phyloP scores from a whole-genome alignment of 2,797 vertebrate species.

The Microtus agrestis region DNA sequence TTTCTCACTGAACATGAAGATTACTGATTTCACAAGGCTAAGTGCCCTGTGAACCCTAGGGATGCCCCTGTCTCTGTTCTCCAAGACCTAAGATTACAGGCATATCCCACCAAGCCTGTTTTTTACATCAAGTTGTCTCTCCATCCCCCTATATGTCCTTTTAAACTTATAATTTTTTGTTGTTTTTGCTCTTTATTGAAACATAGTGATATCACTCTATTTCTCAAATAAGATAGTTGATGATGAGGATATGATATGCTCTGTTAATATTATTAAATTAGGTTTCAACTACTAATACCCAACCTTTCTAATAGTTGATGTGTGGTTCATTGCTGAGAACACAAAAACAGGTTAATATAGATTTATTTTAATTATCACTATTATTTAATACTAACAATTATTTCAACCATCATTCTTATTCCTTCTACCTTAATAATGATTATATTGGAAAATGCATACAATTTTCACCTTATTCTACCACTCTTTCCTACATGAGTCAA shows the following conservation, averaged over 20 bases:
- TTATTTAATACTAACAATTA: constrained; percentile 1
- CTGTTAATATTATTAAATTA: constrained; percentile 15
- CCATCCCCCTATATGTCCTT: neutral
- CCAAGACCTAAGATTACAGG: neutral
- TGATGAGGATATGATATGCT: neutral
- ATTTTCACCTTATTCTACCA: neutral
- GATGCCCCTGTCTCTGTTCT: neutral
- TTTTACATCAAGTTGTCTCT: no score
- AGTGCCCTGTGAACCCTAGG: no score
- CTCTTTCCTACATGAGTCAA: constrained; percentile 55
- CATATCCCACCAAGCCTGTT: no score
- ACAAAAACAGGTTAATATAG: constrained; percentile 4
- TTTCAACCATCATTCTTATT: constrained; percentile 52
- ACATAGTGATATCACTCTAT: constrained; percentile 41
- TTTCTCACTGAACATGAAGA: neutral
- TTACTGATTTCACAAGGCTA: neutral
- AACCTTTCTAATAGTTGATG: neutral
- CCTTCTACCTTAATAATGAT: constrained; percentile 39
- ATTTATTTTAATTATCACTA: neutral
- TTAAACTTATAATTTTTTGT: constrained; percentile 22
- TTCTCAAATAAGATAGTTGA: constrained; percentile 42
- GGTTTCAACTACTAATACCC: constrained; percentile 25
- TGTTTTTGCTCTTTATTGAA: neutral
- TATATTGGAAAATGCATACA: constrained; percentile 30
- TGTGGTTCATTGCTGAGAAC: constrained; percentile 1